phyloP scores from a whole-genome alignment of 2,888 invertebrate species.

The Eilema sororculum region DNA sequence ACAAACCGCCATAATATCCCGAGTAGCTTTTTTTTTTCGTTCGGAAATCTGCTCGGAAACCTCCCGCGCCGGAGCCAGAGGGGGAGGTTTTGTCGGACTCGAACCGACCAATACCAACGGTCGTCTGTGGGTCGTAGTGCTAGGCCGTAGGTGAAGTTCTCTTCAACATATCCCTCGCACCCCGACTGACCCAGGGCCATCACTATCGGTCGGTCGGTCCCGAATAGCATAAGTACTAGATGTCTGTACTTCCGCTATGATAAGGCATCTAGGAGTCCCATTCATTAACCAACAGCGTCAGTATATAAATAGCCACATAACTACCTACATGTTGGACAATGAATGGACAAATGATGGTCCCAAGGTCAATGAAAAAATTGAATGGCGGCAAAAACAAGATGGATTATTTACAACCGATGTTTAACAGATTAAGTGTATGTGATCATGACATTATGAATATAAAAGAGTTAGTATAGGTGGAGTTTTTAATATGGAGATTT shows the following conservation, averaged over 20 bases:
- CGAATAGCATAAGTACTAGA: not conserved
- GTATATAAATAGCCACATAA: conserved; percentile 1
- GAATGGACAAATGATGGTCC: conserved; percentile 7
- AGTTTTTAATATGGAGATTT: not conserved
- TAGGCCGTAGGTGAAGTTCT: too few species aligned
- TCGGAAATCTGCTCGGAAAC: too few species aligned
- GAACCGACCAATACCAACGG: too few species aligned
- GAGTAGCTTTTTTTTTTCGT: too few species aligned
- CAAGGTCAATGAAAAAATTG: conserved; percentile 10
- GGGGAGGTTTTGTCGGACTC: too few species aligned
- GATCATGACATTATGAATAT: not conserved
- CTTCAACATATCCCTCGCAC: too few species aligned
- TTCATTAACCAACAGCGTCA: not conserved
- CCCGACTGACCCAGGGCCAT: too few species aligned
- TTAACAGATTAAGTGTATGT: not conserved
- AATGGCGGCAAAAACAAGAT: conserved; percentile 13
- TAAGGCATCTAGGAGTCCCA: not conserved
- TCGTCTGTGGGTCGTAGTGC: too few species aligned
- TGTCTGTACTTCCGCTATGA: not conserved
- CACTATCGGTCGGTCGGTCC: too few species aligned
- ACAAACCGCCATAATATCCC: too few species aligned
- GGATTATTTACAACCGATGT: not conserved
- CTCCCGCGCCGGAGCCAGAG: too few species aligned
- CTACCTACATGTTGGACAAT: conserved; percentile 7
- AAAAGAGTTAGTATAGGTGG: not conserved